These are phyloP conservation scores for Pseudomugil gertrudae DNA, from an alignment of 2,797 vertebrate species.

Conservation along the genomic window DNA sequence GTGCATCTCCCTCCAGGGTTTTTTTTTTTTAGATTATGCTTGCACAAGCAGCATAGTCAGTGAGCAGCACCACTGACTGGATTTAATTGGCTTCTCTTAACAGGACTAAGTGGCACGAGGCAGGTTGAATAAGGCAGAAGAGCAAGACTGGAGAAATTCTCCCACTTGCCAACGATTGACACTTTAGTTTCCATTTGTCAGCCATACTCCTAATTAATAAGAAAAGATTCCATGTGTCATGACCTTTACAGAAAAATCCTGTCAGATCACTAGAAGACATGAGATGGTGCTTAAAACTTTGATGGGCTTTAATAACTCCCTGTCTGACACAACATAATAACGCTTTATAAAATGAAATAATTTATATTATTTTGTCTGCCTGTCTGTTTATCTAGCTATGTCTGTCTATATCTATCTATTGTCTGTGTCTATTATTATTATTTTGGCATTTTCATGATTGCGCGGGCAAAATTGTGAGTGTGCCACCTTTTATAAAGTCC, in stretches of 20 bases:
- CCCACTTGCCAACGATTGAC: constrained; percentile 73
- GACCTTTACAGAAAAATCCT: constrained; percentile 51
- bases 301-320: no score
- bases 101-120: constrained; percentile 31
- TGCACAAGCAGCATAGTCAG: constrained; percentile 24
- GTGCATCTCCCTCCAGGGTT: constrained; percentile 22
- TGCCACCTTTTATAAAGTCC: no score
- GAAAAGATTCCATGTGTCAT: constrained; percentile 59
- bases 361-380: no score
- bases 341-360: no score
- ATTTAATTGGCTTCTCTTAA: constrained; percentile 47
- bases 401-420: no score
- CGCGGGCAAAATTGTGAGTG: no score
- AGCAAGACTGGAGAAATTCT: constrained; percentile 38
- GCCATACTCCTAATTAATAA: constrained; percentile 80
- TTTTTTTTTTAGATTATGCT: constrained; percentile 22
- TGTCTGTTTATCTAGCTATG: no score
- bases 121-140: constrained; percentile 32
- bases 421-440: no score
- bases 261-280: constrained; percentile 45
- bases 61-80: constrained; percentile 10
- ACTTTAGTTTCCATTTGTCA: constrained; percentile 70
- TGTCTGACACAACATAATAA: no score
- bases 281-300: background rate
- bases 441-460: no score